These are phyloP conservation scores for Halyomorpha halys DNA, from an alignment of 1,140 invertebrate species.

Conservation along the genomic window DNA sequence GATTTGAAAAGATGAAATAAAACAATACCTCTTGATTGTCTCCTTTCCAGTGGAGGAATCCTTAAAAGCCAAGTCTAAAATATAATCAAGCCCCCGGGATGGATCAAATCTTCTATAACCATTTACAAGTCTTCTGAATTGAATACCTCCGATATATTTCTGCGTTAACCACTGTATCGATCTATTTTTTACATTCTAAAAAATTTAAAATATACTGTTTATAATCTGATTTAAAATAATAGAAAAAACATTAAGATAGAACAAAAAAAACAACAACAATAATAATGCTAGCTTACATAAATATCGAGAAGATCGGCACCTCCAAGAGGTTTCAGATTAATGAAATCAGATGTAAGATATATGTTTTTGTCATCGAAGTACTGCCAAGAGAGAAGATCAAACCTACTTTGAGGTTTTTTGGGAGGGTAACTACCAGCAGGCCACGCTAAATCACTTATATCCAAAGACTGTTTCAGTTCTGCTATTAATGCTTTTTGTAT, in stretches of 20 bases:
- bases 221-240: constrained; percentile 28
- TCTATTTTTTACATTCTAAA: constrained; percentile 48
- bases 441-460: constrained; percentile 45
- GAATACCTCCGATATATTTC: constrained; percentile 44
- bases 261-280: constrained; percentile 16
- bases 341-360: constrained; percentile 59
- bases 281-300: constrained; percentile 34
- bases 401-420: constrained; percentile 59
- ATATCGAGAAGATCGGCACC: constrained; percentile 55
- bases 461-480: constrained; percentile 37
- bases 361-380: constrained; percentile 75
- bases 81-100: constrained; percentile 78
- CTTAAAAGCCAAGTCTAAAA: constrained; percentile 58
- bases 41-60: constrained; percentile 36
- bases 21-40: constrained; percentile 35
- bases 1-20: constrained; percentile 3
- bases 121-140: constrained; percentile 54
- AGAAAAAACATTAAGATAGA: background rate
- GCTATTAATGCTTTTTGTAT: constrained; percentile 41
- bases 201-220: background rate
- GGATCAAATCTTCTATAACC: constrained; percentile 80
- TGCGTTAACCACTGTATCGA: constrained; percentile 45
- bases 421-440: constrained; percentile 64
- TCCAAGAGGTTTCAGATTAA: constrained; percentile 44
- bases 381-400: constrained; percentile 75